Base-by-base conservation (phyloP, 35 echinoderm and acorn worm genomes). In the Antedon bifida region DNA sequence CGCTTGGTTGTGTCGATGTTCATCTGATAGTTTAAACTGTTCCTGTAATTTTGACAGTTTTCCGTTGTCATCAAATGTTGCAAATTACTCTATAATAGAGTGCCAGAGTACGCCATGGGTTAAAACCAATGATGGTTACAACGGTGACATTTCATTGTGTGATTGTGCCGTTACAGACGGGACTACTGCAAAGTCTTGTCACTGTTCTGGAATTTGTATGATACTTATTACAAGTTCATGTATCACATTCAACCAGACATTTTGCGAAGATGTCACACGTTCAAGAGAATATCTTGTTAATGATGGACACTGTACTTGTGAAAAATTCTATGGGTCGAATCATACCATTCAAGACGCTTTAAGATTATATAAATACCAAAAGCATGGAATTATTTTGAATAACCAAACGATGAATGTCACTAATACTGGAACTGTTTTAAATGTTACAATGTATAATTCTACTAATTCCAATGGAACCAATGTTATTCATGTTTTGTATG, bases 261-360 rank as follows among this genome's bases (percentile, higher is more conserved):
- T 19, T 16, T 64, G 51, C 23, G 19, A 64, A 64, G 51, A 64
- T 64, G 82, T 91, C 5, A 84, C 75, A 13, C 82, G 87, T 32
- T 77, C 83, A 33, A 31, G 23, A 19, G 31, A 87, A 1, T 23
- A 36, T 0, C 28, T 87, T 0, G 17, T 64, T 26, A 23, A 64
- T 64, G 51, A 64, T 64, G 51, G 51, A 2, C 26, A 64, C 23
- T 64, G 51, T 64, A 19, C 51, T 19, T 64, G 51, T 64, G 51
- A 64, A 21, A 64, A 64, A 64, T 11, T 64, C 23, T 64, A 19
- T 26, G 23, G 10, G 23, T 11, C 26, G 51, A 64, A 64, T 23
- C 23, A 64, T 64, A 64, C 51, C 9, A 64, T 64, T 64, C 7
- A 64, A 26, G 51, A 64, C 2, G 51, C 51, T 21, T 64, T 64